These are phyloP conservation scores for Atlantisia rogersi DNA, from an alignment of 2,113 vertebrate genomes.

Conservation along the genomic window DNA sequence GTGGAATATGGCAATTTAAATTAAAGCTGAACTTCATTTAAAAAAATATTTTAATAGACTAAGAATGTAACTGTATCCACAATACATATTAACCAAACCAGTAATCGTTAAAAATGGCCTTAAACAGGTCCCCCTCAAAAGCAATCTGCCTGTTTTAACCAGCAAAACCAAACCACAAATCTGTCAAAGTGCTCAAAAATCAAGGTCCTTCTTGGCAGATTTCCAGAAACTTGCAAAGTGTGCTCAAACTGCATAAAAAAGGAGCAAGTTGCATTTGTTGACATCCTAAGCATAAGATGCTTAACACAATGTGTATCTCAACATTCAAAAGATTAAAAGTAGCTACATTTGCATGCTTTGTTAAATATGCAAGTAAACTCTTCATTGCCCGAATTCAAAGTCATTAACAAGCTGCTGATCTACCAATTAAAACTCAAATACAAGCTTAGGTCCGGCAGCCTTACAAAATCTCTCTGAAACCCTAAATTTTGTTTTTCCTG, in stretches of 20 bases:
- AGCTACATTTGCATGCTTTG: neutral
- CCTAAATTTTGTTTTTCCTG: neutral
- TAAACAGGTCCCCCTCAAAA: neutral
- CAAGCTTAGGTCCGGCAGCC: neutral
- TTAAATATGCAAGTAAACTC: neutral
- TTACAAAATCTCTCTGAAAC: neutral
- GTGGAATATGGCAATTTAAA: neutral
- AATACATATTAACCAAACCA: neutral
- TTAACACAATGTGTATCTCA: neutral
- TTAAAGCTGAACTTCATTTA: neutral
- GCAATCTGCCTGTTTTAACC: neutral
- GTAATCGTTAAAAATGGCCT: neutral
- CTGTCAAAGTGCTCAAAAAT: neutral
- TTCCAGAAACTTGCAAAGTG: neutral
- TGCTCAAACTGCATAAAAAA: neutral
- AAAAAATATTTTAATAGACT: neutral
- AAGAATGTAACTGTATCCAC: neutral
- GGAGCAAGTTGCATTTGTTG: neutral
- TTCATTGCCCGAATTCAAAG: neutral
- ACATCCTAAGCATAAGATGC: neutral
- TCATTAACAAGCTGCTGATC: neutral
- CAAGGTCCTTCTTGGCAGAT: neutral
- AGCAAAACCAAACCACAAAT: neutral
- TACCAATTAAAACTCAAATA: neutral
- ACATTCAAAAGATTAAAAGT: neutral